A percentile compares a stretch with the other conserved stretches of the same genome.
Evolutionary conservation across 2,797 vertebrate genomes (phyloP).

Genomic region (Leptodactylus fallax): DNA sequence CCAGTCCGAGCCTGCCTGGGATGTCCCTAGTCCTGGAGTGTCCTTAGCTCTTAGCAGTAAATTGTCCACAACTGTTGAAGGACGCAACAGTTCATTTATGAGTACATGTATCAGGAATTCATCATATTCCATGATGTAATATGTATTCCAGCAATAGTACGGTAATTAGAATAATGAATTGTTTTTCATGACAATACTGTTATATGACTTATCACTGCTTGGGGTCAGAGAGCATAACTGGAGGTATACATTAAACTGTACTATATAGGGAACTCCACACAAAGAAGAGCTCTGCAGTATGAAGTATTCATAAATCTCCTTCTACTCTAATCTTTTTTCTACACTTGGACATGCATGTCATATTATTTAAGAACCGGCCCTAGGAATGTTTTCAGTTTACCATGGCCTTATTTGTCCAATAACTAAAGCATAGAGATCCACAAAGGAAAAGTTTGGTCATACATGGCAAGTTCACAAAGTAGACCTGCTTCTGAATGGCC

Average conservation of each 20-base stretch:
- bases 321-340: neutral
- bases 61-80: no score
- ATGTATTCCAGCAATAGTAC: neutral
- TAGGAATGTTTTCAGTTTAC: neutral
- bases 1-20: no score
- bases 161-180: neutral
- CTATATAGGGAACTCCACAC: neutral
- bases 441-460: no score
- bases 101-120: neutral
- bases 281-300: neutral
- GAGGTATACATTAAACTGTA: neutral
- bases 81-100: neutral
- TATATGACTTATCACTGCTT: neutral
- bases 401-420: neutral
- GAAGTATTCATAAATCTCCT: neutral
- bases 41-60: no score
- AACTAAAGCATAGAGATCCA: no score
- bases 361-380: neutral
- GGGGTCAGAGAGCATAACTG: neutral
- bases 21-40: no score
- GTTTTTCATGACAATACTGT: neutral
- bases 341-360: neutral
- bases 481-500: no score
- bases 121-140: neutral
- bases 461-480: no score